phyloP scores from a whole-genome alignment of 2,888 invertebrate genomes.

The Drosophila longiperda region DNA sequence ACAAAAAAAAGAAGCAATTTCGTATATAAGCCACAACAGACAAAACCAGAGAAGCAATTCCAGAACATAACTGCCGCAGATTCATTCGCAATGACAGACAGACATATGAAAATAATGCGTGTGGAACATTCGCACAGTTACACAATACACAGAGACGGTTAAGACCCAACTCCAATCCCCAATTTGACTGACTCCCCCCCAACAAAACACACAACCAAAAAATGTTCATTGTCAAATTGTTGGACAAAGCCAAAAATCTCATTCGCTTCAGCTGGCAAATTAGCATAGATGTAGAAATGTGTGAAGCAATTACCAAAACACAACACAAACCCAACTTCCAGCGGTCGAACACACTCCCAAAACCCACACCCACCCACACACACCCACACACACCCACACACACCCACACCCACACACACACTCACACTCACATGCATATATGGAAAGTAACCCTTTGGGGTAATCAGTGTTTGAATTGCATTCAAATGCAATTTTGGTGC shows the following conservation, averaged over 20 bases:
- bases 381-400: constrained; percentile 4
- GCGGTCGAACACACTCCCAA: not conserved
- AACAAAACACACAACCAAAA: not conserved
- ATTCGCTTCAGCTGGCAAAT: constrained; percentile 51
- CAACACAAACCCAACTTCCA: constrained; percentile 20
- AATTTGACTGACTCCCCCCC: not conserved
- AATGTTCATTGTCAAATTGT: constrained; percentile 32
- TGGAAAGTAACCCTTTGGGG: constrained; percentile 28
- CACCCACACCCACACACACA: not conserved
- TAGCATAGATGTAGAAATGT: constrained; percentile 70
- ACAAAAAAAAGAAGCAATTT: constrained; percentile 72
- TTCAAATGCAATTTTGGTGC: constrained; percentile 28
- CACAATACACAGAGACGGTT: constrained; percentile 32
- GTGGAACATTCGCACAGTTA: constrained; percentile 55
- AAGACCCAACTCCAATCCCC: not conserved
- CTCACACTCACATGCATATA: not conserved
- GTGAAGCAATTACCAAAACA: constrained; percentile 63
- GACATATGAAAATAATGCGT: constrained; percentile 76
- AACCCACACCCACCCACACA: not conserved
- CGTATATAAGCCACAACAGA: constrained; percentile 74
- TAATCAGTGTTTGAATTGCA: constrained; percentile 42
- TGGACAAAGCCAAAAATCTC: constrained; percentile 57
- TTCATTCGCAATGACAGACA: constrained; percentile 63
- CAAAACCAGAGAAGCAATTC: constrained; percentile 55
- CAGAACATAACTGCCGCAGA: constrained; percentile 60